Conservation (phyloP, 2,113 vertebrate species). For the Isichthys henryi region DNA sequence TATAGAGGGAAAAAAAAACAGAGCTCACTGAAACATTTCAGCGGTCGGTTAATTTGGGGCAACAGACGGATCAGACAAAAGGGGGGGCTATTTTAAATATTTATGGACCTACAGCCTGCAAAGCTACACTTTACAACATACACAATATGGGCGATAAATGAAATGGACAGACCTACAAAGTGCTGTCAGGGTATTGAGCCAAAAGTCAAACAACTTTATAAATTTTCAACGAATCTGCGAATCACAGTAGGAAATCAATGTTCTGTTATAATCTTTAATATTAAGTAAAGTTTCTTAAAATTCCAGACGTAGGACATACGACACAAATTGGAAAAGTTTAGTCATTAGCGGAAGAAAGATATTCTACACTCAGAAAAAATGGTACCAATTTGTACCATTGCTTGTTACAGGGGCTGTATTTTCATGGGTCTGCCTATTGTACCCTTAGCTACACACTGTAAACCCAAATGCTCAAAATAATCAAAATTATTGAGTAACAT, state of each 20-base stretch:
- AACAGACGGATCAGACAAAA: background rate
- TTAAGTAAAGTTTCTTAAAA: background rate
- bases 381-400: too few species aligned
- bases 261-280: background rate
- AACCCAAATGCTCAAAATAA: too few species aligned
- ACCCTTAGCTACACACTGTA: too few species aligned
- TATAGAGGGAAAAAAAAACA: background rate
- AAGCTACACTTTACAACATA: background rate
- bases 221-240: background rate
- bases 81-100: background rate
- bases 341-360: background rate
- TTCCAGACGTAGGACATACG: background rate
- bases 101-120: background rate
- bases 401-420: too few species aligned
- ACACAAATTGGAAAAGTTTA: background rate
- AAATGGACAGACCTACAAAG: background rate
- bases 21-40: background rate
- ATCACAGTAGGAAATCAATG: background rate
- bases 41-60: background rate
- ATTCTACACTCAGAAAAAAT: background rate
- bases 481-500: too few species aligned
- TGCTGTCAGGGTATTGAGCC: background rate
- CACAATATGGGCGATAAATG: background rate
- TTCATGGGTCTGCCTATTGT: too few species aligned
- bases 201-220: background rate